Evolutionary conservation across 1,140 invertebrate species (phyloP).

Genomic region (Magallana ariakensis): DNA sequence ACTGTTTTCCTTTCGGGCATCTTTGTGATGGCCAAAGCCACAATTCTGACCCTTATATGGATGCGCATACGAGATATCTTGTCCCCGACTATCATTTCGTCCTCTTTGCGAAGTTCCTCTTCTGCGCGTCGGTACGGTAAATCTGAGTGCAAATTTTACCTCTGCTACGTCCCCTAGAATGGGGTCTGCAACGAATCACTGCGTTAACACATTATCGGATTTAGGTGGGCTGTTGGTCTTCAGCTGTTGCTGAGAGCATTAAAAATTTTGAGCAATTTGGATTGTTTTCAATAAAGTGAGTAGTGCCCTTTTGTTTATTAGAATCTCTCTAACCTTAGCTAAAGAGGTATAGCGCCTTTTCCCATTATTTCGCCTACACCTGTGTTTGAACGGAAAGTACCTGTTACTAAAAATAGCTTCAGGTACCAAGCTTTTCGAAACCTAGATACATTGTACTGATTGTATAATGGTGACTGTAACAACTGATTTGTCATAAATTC

Average conservation of each 20-base stretch:
- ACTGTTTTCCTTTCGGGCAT: constrained; percentile 35
- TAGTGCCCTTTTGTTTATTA: constrained; percentile 63
- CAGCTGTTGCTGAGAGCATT: constrained; percentile 55
- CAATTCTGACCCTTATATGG: constrained; percentile 15
- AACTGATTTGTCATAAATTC: too few relatives aligned
- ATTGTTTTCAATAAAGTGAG: constrained; percentile 56
- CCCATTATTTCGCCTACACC: too few relatives aligned
- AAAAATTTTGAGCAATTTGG: constrained; percentile 49
- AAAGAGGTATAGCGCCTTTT: constrained; percentile 51
- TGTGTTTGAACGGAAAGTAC: too few relatives aligned
- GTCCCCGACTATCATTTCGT: neutral
- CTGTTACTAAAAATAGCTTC: too few relatives aligned
- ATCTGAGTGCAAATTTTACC: too few relatives aligned
- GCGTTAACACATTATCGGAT: constrained; percentile 1
- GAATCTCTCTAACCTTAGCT: constrained; percentile 53
- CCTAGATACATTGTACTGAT: too few relatives aligned
- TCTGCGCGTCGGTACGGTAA: neutral
- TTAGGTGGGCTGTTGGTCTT: constrained; percentile 42
- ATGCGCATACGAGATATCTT: neutral
- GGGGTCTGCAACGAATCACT: too few relatives aligned
- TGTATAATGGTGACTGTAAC: too few relatives aligned
- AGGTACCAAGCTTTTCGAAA: constrained; percentile 58
- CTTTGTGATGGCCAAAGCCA: neutral
- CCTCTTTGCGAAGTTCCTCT: neutral
- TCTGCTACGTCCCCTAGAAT: too few relatives aligned